phyloP scores from a whole-genome alignment of 1,140 invertebrate species.

The Myzus persicae region DNA sequence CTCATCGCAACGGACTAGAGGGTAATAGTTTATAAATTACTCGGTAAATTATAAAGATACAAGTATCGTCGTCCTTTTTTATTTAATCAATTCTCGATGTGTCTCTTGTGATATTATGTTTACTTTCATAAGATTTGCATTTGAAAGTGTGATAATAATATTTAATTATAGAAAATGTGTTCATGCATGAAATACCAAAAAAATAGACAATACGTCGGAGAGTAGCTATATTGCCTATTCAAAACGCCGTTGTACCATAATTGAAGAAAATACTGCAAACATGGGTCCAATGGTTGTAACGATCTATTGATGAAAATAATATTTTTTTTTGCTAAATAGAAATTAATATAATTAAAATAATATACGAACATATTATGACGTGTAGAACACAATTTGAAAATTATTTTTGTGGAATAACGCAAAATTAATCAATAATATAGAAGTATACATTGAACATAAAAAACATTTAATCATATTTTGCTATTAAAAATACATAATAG shows the following conservation, averaged over 20 bases:
- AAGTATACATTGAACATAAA: no score
- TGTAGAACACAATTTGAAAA: background rate
- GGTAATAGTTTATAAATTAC: background rate
- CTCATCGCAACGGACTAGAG: background rate
- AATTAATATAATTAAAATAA: background rate
- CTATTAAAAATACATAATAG: background rate
- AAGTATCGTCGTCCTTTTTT: background rate
- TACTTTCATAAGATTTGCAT: background rate
- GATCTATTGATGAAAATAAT: background rate
- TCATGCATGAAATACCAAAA: background rate
- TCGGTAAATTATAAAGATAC: background rate
- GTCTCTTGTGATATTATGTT: background rate
- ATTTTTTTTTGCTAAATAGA: background rate
- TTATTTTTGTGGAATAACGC: background rate
- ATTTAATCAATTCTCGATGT: background rate
- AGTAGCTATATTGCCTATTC: constrained; percentile 7
- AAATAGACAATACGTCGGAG: background rate
- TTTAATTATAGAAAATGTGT: no score
- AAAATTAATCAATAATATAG: no score
- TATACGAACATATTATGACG: background rate
- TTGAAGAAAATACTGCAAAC: background rate
- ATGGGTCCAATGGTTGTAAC: background rate
- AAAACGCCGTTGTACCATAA: background rate
- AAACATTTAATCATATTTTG: background rate
- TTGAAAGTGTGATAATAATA: background rate